Percentiles rank a stretch among this genome's conserved stretches.
phyloP scores from a whole-genome alignment of 1,140 invertebrate genomes.

The Drosophila funebris region DNA sequence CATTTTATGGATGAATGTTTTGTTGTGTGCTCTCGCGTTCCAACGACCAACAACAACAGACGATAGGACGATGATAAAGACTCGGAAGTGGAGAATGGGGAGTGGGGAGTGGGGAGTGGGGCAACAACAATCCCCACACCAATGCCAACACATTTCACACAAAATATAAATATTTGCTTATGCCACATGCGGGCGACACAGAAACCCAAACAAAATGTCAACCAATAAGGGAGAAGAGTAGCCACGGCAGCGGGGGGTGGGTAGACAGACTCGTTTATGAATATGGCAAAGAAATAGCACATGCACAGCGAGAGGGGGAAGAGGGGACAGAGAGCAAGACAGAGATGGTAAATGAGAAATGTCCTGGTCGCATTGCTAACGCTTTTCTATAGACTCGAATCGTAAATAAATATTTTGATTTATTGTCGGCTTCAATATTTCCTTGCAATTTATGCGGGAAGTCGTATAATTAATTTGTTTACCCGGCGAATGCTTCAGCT shows the following conservation, averaged over 20 bases:
- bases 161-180: conserved; percentile 75
- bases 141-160: conserved; percentile 60
- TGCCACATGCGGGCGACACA: conserved; percentile 60
- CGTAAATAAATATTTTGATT: conserved; percentile 54
- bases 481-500: conserved; percentile 19
- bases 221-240: not conserved
- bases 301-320: conserved; percentile 1
- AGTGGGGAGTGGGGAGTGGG: too few relatives aligned
- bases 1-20: conserved; percentile 44
- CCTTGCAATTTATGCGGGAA: conserved; percentile 19
- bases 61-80: conserved; percentile 36
- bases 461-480: conserved; percentile 42
- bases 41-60: conserved; percentile 21
- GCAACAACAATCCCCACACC: conserved; percentile 22
- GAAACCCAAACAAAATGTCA: conserved; percentile 43
- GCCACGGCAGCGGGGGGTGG: too few relatives aligned
- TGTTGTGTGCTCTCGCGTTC: conserved; percentile 17
- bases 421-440: conserved; percentile 36
- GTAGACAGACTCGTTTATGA: conserved; percentile 29
- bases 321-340: not conserved
- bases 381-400: conserved; percentile 27
- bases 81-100: conserved; percentile 21
- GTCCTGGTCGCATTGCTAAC: conserved; percentile 16
- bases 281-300: conserved; percentile 12
- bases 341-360: not conserved